These are phyloP conservation scores for Standfussiana lucernea DNA, from an alignment of 2,888 invertebrate species.

Conservation along the genomic window DNA sequence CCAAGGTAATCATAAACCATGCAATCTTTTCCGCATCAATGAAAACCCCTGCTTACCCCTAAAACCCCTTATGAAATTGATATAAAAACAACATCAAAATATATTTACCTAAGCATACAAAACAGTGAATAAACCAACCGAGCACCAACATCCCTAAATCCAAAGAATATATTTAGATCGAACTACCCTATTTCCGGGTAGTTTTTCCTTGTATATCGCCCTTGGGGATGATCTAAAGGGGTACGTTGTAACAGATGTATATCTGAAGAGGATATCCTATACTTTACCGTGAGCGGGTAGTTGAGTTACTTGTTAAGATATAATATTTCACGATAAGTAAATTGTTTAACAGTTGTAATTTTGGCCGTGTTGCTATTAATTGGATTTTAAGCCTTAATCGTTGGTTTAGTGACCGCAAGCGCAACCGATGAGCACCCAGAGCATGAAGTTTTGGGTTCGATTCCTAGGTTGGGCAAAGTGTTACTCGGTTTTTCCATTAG, in stretches of 20 bases:
- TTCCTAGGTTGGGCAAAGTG: not conserved
- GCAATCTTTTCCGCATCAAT: not conserved
- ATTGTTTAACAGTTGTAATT: not conserved
- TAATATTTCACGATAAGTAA: not conserved
- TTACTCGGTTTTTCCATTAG: not conserved
- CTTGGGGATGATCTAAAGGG: slow-evolving; percentile 68
- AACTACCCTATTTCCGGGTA: slow-evolving; percentile 54
- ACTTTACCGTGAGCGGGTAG: slow-evolving; percentile 11
- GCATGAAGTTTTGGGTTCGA: not conserved
- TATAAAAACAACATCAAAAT: slow-evolving; percentile 29
- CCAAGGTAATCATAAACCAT: not conserved
- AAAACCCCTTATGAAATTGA: slow-evolving; percentile 20
- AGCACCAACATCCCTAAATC: slow-evolving; percentile 26
- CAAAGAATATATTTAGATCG: slow-evolving; percentile 61
- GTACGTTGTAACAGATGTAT: slow-evolving; percentile 62
- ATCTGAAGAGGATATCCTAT: slow-evolving; percentile 38
- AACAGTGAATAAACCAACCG: slow-evolving; percentile 40
- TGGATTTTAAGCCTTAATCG: not conserved
- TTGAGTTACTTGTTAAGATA: slow-evolving; percentile 14
- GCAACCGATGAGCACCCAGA: not conserved
- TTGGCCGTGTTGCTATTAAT: not conserved
- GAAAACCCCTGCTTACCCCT: not conserved
- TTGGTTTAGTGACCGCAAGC: not conserved
- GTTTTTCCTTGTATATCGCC: slow-evolving; percentile 62
- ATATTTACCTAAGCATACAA: slow-evolving; percentile 38